phyloP scores from a whole-genome alignment of 2,888 invertebrate genomes.

The Dryocosmus kuriphilus region DNA sequence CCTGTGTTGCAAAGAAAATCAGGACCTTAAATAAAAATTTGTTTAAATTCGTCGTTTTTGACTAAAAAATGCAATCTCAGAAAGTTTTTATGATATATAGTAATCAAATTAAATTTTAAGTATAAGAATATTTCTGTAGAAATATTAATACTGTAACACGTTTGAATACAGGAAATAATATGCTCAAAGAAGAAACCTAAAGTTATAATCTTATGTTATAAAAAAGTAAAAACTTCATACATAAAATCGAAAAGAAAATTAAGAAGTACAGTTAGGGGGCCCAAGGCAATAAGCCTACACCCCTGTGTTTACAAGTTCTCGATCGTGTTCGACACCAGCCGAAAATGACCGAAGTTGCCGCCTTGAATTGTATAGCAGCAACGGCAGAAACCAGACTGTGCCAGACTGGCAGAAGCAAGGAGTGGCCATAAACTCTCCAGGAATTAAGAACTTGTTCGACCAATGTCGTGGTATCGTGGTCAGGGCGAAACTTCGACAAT shows the following conservation, averaged over 20 bases:
- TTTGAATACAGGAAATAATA: no score
- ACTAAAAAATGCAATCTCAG: no score
- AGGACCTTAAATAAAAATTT: no score
- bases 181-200: no score
- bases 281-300: background rate
- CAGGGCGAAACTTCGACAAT: background rate
- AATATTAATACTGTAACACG: no score
- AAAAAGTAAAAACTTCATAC: background rate
- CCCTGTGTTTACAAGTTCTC: slow-evolving; percentile 8
- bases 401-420: background rate
- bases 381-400: background rate
- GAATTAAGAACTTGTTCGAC: background rate
- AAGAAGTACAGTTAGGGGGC: background rate
- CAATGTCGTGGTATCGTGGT: slow-evolving; percentile 13
- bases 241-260: no score
- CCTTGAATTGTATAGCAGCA: background rate
- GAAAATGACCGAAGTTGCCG: slow-evolving; percentile 11
- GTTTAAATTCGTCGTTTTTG: no score
- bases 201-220: no score
- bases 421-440: slow-evolving; percentile 5
- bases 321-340: background rate
- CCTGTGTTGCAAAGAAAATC: no score
- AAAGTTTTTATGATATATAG: no score
- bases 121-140: no score
- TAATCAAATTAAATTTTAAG: no score